Evolutionary conservation across 2,888 invertebrate genomes (phyloP).

Genomic region (Eremobia ochroleuca): DNA sequence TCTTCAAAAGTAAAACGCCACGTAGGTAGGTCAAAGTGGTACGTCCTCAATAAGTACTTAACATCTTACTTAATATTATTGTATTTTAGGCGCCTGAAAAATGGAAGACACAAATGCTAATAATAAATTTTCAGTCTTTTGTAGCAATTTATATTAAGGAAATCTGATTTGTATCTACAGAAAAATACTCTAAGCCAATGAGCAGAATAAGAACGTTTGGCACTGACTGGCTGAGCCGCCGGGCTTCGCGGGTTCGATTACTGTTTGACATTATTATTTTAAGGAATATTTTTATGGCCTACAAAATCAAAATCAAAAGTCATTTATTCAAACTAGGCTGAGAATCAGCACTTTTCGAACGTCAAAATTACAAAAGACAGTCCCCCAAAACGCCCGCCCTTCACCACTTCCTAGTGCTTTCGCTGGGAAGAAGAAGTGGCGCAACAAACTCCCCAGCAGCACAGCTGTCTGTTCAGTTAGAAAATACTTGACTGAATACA

Average conservation of each 20-base stretch:
- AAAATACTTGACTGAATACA: too few relatives aligned
- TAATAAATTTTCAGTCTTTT: background rate
- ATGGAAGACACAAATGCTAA: background rate
- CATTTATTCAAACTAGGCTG: too few relatives aligned
- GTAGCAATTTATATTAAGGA: background rate
- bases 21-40: slow-evolving; percentile 44
- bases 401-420: too few relatives aligned
- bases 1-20: slow-evolving; percentile 35
- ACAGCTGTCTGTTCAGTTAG: too few relatives aligned
- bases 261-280: background rate
- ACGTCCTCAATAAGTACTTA: slow-evolving; percentile 33
- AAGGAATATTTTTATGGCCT: background rate
- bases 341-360: too few relatives aligned
- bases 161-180: background rate
- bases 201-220: background rate
- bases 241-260: background rate
- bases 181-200: background rate
- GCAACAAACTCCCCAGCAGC: too few relatives aligned
- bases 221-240: background rate
- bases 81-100: background rate
- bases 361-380: too few relatives aligned
- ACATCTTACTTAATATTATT: slow-evolving; percentile 9
- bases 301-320: too few relatives aligned
- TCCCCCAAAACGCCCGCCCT: too few relatives aligned
- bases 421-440: too few relatives aligned